Percentiles rank a stretch among this genome's conserved stretches.
Conservation (phyloP, 2,888 invertebrate genomes). For the Paralinhomoeus sp. region DNA sequence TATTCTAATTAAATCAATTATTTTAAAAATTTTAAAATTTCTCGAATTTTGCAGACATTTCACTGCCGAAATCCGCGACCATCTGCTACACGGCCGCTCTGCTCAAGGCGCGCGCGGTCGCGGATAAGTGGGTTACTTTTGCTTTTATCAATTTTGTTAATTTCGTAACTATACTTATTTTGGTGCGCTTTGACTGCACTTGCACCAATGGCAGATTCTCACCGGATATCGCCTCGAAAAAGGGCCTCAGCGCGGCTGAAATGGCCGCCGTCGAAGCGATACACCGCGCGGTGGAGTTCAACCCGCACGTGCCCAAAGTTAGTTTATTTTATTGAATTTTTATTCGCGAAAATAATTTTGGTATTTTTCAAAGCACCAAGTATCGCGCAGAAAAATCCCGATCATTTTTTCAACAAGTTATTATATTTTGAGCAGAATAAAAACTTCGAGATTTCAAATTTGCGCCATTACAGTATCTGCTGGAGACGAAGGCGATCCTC, state of each 20-base stretch:
- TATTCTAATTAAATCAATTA: too few species aligned
- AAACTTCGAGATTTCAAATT: too few species aligned
- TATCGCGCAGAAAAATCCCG: too few species aligned
- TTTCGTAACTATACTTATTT: not conserved
- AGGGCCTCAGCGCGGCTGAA: slow-evolving; percentile 60
- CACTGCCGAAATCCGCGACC: slow-evolving; percentile 73
- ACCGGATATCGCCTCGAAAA: slow-evolving; percentile 55
- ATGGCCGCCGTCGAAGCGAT: slow-evolving; percentile 79
- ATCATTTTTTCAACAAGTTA: too few species aligned
- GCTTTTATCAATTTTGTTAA: not conserved
- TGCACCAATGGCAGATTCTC: slow-evolving; percentile 40
- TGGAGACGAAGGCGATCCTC: slow-evolving; percentile 80
- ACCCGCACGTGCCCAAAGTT: slow-evolving; percentile 81
- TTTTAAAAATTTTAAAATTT: too few species aligned
- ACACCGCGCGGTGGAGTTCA: slow-evolving; percentile 83
- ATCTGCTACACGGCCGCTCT: slow-evolving; percentile 83
- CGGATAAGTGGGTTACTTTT: slow-evolving; percentile 19
- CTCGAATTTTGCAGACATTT: slow-evolving; percentile 50
- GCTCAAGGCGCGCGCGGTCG: slow-evolving; percentile 47
- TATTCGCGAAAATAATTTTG: too few species aligned
- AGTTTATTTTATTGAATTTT: not conserved
- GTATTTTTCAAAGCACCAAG: not conserved
- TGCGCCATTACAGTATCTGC: slow-evolving; percentile 43
- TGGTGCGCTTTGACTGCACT: too few species aligned
- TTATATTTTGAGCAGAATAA: too few species aligned